A percentile compares a stretch with the other conserved stretches of the same genome.
phyloP scores from a whole-genome alignment of 2,888 invertebrate genomes.

The Orthosia gracilis region DNA sequence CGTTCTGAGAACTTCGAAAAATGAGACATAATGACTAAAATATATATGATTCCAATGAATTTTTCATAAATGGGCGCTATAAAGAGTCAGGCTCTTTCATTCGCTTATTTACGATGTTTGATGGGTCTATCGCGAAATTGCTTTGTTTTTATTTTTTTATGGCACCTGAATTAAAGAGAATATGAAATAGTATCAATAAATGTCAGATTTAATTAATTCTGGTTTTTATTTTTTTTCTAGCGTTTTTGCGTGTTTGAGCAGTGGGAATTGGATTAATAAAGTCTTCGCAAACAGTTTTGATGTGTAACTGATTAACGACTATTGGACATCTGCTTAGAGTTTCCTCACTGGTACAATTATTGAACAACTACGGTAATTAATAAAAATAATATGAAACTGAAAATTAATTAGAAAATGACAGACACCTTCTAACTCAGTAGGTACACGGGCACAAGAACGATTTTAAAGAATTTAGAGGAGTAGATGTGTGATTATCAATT shows the following conservation, averaged over 20 bases:
- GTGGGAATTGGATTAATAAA: slow-evolving; percentile 59
- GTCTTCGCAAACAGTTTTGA: slow-evolving; percentile 19
- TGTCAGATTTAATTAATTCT: slow-evolving; percentile 62
- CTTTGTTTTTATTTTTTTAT: slow-evolving; percentile 64
- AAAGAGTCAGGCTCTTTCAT: slow-evolving; percentile 40
- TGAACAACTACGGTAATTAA: background rate
- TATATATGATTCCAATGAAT: slow-evolving; percentile 60
- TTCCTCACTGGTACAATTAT: background rate
- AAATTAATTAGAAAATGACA: background rate
- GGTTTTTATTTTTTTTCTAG: slow-evolving; percentile 42
- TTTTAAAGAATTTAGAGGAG: background rate
- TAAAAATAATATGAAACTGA: background rate
- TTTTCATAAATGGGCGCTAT: slow-evolving; percentile 48
- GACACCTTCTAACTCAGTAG: background rate
- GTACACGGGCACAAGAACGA: background rate
- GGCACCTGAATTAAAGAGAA: slow-evolving; percentile 37
- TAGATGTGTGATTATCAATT: background rate
- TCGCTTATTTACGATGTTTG: slow-evolving; percentile 59
- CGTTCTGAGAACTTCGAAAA: slow-evolving; percentile 55
- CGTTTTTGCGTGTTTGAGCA: slow-evolving; percentile 32
- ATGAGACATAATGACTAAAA: slow-evolving; percentile 64
- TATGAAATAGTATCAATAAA: slow-evolving; percentile 62
- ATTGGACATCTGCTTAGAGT: background rate
- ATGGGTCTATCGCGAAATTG: slow-evolving; percentile 55
- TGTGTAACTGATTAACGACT: slow-evolving; percentile 31